A percentile compares a stretch with the other conserved stretches of the same genome.
Conservation (phyloP, 1,140 invertebrate species). For the Bombus breviceps region DNA sequence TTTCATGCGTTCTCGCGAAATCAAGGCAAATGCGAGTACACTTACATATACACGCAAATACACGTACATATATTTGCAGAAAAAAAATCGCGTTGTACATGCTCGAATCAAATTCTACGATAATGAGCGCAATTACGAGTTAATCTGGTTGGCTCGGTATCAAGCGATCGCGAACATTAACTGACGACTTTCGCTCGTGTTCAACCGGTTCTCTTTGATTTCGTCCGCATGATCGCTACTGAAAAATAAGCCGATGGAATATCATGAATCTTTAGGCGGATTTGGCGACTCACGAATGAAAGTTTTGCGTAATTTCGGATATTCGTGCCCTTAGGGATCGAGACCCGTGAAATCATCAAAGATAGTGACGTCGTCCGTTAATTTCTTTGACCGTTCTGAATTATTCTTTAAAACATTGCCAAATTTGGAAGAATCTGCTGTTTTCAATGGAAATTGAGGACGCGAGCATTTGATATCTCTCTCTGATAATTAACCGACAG, state of each 20-base stretch:
- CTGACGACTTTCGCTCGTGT: conserved; percentile 63
- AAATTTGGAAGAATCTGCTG: background rate
- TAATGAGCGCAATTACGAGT: conserved; percentile 69
- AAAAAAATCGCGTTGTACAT: background rate
- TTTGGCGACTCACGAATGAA: conserved; percentile 17
- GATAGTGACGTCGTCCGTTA: background rate
- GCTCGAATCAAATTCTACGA: conserved; percentile 59
- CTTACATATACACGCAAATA: too few relatives aligned
- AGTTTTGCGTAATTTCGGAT: conserved; percentile 3
- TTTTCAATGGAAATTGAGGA: too few relatives aligned
- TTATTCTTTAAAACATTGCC: background rate
- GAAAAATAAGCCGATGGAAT: conserved; percentile 40
- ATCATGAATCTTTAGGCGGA: conserved; percentile 41
- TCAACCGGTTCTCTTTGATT: conserved; percentile 67
- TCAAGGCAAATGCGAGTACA: background rate
- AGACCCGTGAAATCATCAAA: background rate
- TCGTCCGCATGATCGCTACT: conserved; percentile 59
- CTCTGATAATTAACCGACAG: too few relatives aligned
- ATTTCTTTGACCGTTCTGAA: background rate
- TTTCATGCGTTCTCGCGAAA: conserved; percentile 8
- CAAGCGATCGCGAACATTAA: conserved; percentile 59
- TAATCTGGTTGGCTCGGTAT: conserved; percentile 57
- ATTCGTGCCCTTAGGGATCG: background rate
- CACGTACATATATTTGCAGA: background rate
- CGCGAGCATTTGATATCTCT: too few relatives aligned